Conservation (phyloP, 64 coral and sea anemone species). For the Astreopora myriophthalma region DNA sequence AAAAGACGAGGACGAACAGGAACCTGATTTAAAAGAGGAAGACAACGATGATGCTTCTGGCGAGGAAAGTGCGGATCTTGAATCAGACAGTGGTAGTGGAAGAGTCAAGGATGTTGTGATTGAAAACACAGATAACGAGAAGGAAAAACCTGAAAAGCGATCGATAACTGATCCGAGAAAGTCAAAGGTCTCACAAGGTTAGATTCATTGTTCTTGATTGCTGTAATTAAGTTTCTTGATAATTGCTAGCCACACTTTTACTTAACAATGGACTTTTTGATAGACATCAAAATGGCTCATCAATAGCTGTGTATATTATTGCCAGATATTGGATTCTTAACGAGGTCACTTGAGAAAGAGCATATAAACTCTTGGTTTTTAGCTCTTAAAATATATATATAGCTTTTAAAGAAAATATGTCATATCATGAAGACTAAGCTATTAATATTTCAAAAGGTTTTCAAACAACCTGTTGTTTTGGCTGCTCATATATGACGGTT, state of each 20-base stretch:
- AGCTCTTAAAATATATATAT: neutral
- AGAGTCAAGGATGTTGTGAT: constrained; percentile 31
- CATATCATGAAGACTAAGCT: neutral
- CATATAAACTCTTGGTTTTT: neutral
- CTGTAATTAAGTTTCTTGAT: neutral
- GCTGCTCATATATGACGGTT: neutral
- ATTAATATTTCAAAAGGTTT: constrained; percentile 18
- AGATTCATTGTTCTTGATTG: neutral
- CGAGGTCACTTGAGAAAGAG: neutral
- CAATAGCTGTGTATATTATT: neutral
- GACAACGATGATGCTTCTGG: constrained; percentile 23
- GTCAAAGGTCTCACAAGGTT: constrained; percentile 22
- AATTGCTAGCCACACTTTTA: neutral
- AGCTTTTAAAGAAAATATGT: neutral
- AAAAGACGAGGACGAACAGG: constrained; percentile 42
- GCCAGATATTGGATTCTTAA: neutral
- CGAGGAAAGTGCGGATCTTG: constrained; percentile 42
- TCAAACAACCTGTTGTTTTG: neutral
- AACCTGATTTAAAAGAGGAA: constrained; percentile 38
- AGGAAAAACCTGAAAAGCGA: constrained; percentile 45
- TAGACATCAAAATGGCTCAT: neutral
- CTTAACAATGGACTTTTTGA: neutral
- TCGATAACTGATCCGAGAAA: neutral
- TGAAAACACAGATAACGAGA: constrained; percentile 22
- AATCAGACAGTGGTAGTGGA: constrained; percentile 36